A percentile compares a stretch with the other conserved stretches of the same genome.
These are phyloP conservation scores for Acanthosepion pharaonis DNA, from an alignment of 2,888 invertebrate species.

Conservation along the genomic window DNA sequence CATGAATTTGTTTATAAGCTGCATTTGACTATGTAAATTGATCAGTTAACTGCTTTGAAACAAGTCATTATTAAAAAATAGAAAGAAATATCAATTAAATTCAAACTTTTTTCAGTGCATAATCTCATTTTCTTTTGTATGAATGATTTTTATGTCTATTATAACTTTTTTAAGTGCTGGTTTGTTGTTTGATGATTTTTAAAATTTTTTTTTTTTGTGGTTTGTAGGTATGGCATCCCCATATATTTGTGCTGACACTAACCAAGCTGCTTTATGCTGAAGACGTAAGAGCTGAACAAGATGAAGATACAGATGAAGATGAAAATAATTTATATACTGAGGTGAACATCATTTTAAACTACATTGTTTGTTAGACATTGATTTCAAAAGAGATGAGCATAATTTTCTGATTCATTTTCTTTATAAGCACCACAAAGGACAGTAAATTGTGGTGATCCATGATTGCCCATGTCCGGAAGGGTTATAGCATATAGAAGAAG, in stretches of 20 bases:
- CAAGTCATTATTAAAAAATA: background rate
- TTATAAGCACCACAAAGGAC: too few species aligned
- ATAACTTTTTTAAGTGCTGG: background rate
- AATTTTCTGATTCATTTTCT: background rate
- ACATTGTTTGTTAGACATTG: background rate
- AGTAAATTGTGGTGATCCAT: too few species aligned
- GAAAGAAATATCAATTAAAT: background rate
- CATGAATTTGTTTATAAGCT: background rate
- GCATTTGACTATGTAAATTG: background rate
- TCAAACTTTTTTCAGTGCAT: background rate
- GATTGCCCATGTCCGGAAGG: too few species aligned
- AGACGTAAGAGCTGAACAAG: conserved; percentile 73
- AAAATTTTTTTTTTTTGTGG: background rate
- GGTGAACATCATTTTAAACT: conserved; percentile 50
- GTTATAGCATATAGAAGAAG: too few species aligned
- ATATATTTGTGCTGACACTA: conserved; percentile 92
- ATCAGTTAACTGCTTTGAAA: background rate
- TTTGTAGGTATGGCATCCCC: conserved; percentile 89
- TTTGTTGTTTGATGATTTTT: background rate
- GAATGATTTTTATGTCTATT: too few species aligned
- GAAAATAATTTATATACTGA: conserved; percentile 69
- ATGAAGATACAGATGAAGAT: conserved; percentile 79
- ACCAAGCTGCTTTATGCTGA: conserved; percentile 91
- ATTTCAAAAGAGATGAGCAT: background rate
- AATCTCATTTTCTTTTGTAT: background rate